Base-by-base conservation (phyloP, 2,888 invertebrate species). In the Heliconius aoede region DNA sequence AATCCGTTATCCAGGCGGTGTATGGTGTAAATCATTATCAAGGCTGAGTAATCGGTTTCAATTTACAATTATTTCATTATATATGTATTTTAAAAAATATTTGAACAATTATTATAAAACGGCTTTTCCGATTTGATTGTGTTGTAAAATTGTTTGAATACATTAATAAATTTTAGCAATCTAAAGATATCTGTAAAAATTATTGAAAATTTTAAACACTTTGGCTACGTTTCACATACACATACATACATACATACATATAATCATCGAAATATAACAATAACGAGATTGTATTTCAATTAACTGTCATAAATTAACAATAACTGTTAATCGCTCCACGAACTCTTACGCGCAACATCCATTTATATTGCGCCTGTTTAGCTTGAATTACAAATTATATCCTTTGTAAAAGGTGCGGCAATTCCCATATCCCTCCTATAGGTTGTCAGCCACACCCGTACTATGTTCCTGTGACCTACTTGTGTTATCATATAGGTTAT, bases 401-500 rank as follows among this genome's bases (percentile, higher is more conserved):
- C 72, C 79, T 80, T 76, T 76, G 73, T 65, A 78, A 73, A 80
- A 75, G 74, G 64, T 74, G 81, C 82, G 82, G 85, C n/a, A 85
- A 83, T 81, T 82, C 83, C 76, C 71, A 76, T 79, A 73, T 82
- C 81, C 81, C 82, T 79, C 82, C 86, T 86, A 80, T 83, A 84
- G 61, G 68, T 40, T 46, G 62, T 61, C n/a, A 72, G 73, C 55
- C 80, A 73, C 76, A 28, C 78, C 80, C 75, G 74, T 83, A 78
- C 80, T 74, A 64, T 76, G 61, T 87, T 76, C 90, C 88, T 82
- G 86, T 91, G 91, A 91, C 92, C 92, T 87, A 92, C 86, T 90
- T 91, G 84, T 78, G 75, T 80, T 80, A 80, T 76, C 76, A 78
- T 74, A 81, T 81, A 81, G 80, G 80, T 78, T 71, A 79, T 77